Evolutionary conservation across 2,888 invertebrate species (phyloP).

Genomic region (Phengaris arion): DNA sequence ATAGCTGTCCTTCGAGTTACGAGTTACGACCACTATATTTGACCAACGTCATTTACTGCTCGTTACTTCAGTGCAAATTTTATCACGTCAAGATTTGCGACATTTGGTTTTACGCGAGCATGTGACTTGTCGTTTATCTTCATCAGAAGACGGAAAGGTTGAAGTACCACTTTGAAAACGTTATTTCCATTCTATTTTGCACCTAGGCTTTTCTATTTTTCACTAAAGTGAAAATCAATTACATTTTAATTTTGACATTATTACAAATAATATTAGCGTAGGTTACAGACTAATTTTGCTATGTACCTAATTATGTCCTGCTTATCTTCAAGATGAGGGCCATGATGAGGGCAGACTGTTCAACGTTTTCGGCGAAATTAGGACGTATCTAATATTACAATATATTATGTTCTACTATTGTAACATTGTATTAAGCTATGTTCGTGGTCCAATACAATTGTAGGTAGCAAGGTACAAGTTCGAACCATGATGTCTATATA

Average conservation of each 20-base stretch:
- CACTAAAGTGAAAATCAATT: neutral
- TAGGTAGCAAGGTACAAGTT: neutral
- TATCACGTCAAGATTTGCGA: constrained; percentile 5
- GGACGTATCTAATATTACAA: neutral
- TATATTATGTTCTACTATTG: neutral
- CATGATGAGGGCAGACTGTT: constrained; percentile 1
- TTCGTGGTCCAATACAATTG: neutral
- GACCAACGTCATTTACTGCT: neutral
- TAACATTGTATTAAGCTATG: neutral
- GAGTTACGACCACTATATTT: constrained; percentile 2
- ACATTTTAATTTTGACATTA: neutral
- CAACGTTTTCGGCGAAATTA: neutral
- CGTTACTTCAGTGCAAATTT: constrained; percentile 1
- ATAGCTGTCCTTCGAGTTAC: neutral
- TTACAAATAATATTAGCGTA: neutral
- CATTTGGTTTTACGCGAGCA: constrained; percentile 9
- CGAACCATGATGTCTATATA: too few relatives aligned
- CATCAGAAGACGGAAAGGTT: constrained; percentile 14
- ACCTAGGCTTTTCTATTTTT: neutral
- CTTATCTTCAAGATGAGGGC: constrained; percentile 10
- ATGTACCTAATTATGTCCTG: neutral
- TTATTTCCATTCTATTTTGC: constrained; percentile 1
- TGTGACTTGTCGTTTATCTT: constrained; percentile 11
- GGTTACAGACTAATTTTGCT: neutral
- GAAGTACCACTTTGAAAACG: neutral